phyloP scores from a whole-genome alignment of 1,140 invertebrate genomes.

The Hylaeus anthracinus region DNA sequence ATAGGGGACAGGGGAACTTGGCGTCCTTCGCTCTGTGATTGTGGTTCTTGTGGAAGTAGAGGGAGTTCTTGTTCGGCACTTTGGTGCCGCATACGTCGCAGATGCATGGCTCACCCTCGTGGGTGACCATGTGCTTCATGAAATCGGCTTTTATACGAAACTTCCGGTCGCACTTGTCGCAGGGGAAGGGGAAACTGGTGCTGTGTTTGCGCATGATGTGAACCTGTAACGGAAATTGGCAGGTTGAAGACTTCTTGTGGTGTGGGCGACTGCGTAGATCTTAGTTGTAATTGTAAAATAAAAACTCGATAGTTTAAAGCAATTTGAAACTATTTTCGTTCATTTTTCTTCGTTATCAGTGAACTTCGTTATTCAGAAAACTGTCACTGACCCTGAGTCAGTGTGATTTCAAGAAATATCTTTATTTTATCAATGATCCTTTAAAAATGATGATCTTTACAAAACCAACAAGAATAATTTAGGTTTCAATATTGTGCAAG shows the following conservation, averaged over 20 bases:
- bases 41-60: conserved; percentile 64
- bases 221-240: conserved; percentile 48
- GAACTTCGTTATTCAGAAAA: too few species aligned
- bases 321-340: too few species aligned
- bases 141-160: conserved; percentile 79
- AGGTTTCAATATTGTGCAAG: too few species aligned
- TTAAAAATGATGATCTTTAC: too few species aligned
- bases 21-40: conserved; percentile 64
- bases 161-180: conserved; percentile 80
- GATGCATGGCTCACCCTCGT: conserved; percentile 62
- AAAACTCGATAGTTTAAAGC: neutral
- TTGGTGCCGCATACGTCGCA: conserved; percentile 70
- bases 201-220: conserved; percentile 81
- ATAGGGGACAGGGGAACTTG: conserved; percentile 75
- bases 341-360: too few species aligned
- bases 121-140: conserved; percentile 79
- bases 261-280: too few species aligned
- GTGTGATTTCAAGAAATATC: too few species aligned
- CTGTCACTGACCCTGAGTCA: too few species aligned
- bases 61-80: conserved; percentile 62
- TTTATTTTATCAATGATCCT: too few species aligned
- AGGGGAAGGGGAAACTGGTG: conserved; percentile 82
- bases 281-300: neutral
- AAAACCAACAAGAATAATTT: too few species aligned
- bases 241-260: neutral